A percentile compares a stretch with the other conserved stretches of the same genome.
Conservation (phyloP, 1,140 invertebrate genomes). For the Drosophila santomea region DNA sequence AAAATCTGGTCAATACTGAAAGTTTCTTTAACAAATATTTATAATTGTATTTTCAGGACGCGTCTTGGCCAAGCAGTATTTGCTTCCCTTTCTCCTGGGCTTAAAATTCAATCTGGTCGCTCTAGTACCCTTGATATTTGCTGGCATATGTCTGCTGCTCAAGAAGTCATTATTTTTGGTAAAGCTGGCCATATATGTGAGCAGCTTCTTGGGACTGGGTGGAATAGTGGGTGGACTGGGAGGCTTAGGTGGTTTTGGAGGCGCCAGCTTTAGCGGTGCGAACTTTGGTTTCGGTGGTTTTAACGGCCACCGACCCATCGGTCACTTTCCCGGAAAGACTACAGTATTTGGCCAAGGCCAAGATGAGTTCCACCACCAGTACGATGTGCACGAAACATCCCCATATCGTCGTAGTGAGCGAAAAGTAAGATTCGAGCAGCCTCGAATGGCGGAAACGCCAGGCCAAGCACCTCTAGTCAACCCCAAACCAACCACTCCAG, state of each 20-base stretch:
- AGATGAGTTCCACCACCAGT: constrained; percentile 71
- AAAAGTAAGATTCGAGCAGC: constrained; percentile 71
- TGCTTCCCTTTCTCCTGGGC: constrained; percentile 90
- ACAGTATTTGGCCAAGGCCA: constrained; percentile 49
- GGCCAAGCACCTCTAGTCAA: background rate
- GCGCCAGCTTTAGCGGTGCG: constrained; percentile 44
- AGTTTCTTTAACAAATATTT: background rate
- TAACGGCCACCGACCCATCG: constrained; percentile 49
- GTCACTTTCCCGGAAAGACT: constrained; percentile 64
- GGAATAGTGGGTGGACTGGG: constrained; percentile 82
- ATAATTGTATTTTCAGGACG: constrained; percentile 86
- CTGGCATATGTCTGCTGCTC: constrained; percentile 88
- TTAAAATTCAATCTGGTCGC: constrained; percentile 91
- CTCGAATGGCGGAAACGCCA: constrained; percentile 26
- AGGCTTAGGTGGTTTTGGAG: constrained; percentile 33
- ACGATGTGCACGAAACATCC: constrained; percentile 63
- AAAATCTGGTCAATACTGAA: too few relatives aligned
- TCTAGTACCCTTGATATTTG: constrained; percentile 89
- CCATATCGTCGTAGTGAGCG: constrained; percentile 77
- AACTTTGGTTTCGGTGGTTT: constrained; percentile 51
- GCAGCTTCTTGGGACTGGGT: constrained; percentile 88
- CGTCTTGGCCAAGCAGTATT: constrained; percentile 88
- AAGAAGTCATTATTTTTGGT: constrained; percentile 90
- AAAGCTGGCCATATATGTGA: constrained; percentile 89
- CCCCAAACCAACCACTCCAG: constrained; percentile 38